Base-by-base conservation (phyloP, 2,888 invertebrate genomes). In the Mythimna albipuncta region DNA sequence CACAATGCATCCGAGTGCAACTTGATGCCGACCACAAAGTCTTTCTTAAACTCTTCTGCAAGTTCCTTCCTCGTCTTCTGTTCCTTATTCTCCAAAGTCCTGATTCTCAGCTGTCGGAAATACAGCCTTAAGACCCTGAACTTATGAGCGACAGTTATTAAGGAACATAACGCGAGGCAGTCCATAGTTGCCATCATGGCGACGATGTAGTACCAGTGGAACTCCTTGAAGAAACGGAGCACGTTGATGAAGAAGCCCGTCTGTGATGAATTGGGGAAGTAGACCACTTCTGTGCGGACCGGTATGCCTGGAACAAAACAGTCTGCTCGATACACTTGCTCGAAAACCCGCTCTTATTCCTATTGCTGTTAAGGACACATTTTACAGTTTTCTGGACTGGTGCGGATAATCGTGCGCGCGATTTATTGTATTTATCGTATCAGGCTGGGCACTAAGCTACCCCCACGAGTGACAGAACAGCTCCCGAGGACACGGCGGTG, bases 171-270 rank as follows among this genome's bases (percentile, higher is more conserved):
- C 5, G 89, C 89, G 2, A 94, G 77, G 13, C 88, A 84, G 69
- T 94, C 94, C 0, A 90, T 87, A 0, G 82, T 61, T 0, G 85
- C 54, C 94, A 94, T 93, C 52, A 91, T 86, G 9, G 85, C 82
- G 5, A 93, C 88, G 2, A 92, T 75, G 69, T 79, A 90, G 86
- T 91, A 94, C 92, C 93, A 94, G 75, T 93, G 93, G 13, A 91
- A 67, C 32, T 93, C 87, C 0, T 88, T 80, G 52, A 93, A 69
- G 74, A 93, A 83, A 0, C 91, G 86, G 0, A 92, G 55, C 0
- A 93, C 77, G 67, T 91, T 89, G 6, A 88, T 78, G 1, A 88
- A 10, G 7, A 89, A 7, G 0, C 93, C 93, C 1, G 84, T 77
- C 2, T 87, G 69, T 4, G 82, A 68, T n/a, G 85, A 59, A 3